Conservation (phyloP, 2,797 vertebrate genomes). For the Coranthus polyacanthus region DNA sequence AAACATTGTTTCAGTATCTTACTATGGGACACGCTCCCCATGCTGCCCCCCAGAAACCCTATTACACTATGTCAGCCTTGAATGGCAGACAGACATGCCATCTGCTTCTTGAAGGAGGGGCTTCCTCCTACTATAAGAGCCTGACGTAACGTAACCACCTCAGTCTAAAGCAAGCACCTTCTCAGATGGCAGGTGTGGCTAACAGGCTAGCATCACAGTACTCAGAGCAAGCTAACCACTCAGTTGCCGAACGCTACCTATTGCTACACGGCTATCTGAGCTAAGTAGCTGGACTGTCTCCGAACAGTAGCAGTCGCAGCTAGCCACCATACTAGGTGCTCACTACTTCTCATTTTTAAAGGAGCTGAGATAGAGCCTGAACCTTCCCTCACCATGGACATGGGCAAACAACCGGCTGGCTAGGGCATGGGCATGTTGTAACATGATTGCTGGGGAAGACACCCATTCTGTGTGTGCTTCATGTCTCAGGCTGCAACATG, state of each 20-base stretch:
- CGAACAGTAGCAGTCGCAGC: not conserved
- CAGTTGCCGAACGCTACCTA: not conserved
- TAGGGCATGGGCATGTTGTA: not conserved
- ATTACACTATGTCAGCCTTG: no score
- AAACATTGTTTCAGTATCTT: no score
- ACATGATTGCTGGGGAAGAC: not conserved
- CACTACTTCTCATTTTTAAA: not conserved
- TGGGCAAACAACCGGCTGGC: not conserved
- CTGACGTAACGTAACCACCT: no score
- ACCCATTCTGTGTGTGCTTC: constrained; percentile 1
- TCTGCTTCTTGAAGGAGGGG: no score
- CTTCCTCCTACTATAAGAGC: no score
- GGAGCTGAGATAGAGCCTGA: not conserved
- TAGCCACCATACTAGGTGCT: constrained; percentile 1
- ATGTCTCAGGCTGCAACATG: no score
- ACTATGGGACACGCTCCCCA: no score
- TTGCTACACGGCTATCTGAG: not conserved
- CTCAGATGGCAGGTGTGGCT: no score
- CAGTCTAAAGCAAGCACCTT: no score
- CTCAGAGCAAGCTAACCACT: not conserved
- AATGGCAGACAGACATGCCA: no score
- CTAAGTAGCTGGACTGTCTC: not conserved
- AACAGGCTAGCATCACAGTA: not conserved
- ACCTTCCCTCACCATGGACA: constrained; percentile 2
- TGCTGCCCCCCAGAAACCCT: no score